phyloP scores from a whole-genome alignment of 2,797 vertebrate species.

The Phrynocephalus forsythii region DNA sequence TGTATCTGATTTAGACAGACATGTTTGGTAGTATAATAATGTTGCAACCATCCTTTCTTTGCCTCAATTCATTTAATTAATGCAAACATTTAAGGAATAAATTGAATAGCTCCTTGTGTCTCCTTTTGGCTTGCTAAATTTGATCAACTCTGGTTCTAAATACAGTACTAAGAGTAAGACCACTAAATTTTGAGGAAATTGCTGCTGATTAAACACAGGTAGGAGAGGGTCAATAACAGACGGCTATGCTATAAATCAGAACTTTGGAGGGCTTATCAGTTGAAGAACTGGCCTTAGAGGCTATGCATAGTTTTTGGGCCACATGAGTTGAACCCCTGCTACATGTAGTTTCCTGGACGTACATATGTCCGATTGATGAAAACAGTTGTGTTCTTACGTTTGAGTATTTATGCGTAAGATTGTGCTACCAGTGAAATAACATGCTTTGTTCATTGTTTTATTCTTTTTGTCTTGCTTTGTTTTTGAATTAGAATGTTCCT shows the following conservation, averaged over 20 bases:
- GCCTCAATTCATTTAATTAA: background rate
- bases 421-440: background rate
- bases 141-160: background rate
- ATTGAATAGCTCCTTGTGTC: background rate
- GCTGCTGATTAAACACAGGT: background rate
- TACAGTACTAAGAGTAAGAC: background rate
- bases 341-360: too few relatives aligned
- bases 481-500: slow-evolving; percentile 88
- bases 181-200: background rate
- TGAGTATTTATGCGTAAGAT: background rate
- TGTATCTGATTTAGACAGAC: background rate
- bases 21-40: background rate
- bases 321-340: background rate
- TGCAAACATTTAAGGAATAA: background rate
- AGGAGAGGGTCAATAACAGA: background rate
- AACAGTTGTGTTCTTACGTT: background rate
- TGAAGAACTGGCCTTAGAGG: too few relatives aligned
- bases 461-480: slow-evolving; percentile 35
- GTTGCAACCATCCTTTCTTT: background rate
- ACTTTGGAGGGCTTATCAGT: too few relatives aligned
- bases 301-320: too few relatives aligned
- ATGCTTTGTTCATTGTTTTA: slow-evolving; percentile 21
- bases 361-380: background rate
- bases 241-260: background rate
- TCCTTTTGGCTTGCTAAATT: background rate